Evolutionary conservation across 2,888 invertebrate genomes (phyloP).

Genomic region (Metopia argyrocephala): DNA sequence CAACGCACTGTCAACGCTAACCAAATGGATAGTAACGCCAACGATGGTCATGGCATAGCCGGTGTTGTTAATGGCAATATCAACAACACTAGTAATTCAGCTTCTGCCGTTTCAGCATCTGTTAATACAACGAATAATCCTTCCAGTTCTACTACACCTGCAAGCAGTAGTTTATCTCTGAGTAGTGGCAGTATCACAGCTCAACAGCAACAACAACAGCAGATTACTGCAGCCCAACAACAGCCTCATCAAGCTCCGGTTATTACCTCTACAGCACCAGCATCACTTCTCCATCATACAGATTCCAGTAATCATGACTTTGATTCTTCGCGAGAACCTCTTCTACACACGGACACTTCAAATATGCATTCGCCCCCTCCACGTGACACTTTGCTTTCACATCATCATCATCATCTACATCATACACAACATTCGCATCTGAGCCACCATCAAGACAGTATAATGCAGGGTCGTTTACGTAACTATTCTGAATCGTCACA

Average conservation of each 20-base stretch:
- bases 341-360: slow-evolving; percentile 75
- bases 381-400: slow-evolving; percentile 70
- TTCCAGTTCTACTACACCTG: slow-evolving; percentile 68
- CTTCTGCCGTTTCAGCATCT: slow-evolving; percentile 41
- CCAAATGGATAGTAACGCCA: slow-evolving; percentile 56
- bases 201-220: slow-evolving; percentile 17
- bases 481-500: slow-evolving; percentile 78
- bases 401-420: slow-evolving; percentile 62
- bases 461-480: slow-evolving; percentile 75
- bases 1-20: slow-evolving; percentile 69
- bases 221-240: slow-evolving; percentile 63
- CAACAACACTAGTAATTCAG: slow-evolving; percentile 58
- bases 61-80: slow-evolving; percentile 31
- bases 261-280: slow-evolving; percentile 77
- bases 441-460: slow-evolving; percentile 72
- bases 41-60: slow-evolving; percentile 48
- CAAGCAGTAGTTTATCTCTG: slow-evolving; percentile 43
- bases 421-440: slow-evolving; percentile 68
- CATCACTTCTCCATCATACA: slow-evolving; percentile 75
- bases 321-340: slow-evolving; percentile 76
- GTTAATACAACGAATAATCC: slow-evolving; percentile 66
- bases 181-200: slow-evolving; percentile 58
- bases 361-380: slow-evolving; percentile 76
- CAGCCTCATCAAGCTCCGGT: slow-evolving; percentile 78
- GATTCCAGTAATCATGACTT: slow-evolving; percentile 78